Percentiles rank a stretch among this genome's conserved stretches.
Conservation (phyloP, 2,113 vertebrate genomes). For the Atlantisia rogersi region DNA sequence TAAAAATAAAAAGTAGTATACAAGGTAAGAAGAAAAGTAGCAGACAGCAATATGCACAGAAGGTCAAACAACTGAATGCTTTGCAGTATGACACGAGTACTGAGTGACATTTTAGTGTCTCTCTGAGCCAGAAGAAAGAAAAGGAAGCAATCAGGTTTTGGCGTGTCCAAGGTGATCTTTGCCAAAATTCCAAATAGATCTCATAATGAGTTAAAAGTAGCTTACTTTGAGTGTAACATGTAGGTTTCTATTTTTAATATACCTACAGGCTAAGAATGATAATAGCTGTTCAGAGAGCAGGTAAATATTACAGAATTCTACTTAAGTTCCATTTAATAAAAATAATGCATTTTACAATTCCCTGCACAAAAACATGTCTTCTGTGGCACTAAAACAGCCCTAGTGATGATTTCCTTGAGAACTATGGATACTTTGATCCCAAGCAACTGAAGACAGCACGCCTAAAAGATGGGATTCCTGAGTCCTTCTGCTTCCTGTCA, state of each 20-base stretch:
- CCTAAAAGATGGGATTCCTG: not conserved
- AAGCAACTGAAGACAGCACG: not conserved
- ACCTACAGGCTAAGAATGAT: not conserved
- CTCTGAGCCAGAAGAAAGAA: not conserved
- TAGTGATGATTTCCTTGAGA: not conserved
- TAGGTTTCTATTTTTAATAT: not conserved
- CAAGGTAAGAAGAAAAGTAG: not conserved
- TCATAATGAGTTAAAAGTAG: not conserved
- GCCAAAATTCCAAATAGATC: not conserved
- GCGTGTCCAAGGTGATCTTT: not conserved
- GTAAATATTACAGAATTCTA: not conserved
- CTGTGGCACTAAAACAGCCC: not conserved
- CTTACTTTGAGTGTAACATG: not conserved
- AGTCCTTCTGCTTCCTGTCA: not conserved
- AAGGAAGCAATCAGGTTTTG: not conserved
- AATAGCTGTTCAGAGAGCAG: not conserved
- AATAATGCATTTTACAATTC: not conserved
- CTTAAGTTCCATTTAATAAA: not conserved
- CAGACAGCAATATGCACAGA: not conserved
- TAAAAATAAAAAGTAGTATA: slow-evolving; percentile 31
- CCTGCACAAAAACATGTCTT: not conserved
- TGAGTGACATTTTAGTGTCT: slow-evolving; percentile 19
- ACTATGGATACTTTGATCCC: not conserved
- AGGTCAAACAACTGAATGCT: slow-evolving; percentile 14
- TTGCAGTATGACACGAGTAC: not conserved